phyloP scores from a whole-genome alignment of 2,113 vertebrate species.

The Gracilinanus agilis region DNA sequence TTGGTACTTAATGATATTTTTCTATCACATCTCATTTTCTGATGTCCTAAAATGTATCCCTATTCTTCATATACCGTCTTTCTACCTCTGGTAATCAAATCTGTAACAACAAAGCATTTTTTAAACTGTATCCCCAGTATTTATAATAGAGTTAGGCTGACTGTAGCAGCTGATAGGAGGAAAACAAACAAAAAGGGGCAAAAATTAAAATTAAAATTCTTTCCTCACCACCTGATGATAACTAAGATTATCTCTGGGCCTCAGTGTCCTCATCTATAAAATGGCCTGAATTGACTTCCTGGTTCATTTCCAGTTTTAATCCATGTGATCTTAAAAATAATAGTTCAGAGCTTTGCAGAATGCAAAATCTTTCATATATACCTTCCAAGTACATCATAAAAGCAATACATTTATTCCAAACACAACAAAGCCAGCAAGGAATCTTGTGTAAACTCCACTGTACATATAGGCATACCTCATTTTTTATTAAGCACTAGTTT shows the following conservation, averaged over 20 bases:
- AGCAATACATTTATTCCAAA: constrained; percentile 19
- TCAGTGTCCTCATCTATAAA: too few species aligned
- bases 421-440: constrained; percentile 39
- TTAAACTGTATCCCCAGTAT: constrained; percentile 46
- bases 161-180: too few species aligned
- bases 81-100: constrained; percentile 56
- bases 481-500: too few species aligned
- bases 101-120: constrained; percentile 45
- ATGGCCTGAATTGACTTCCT: not conserved
- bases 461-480: too few species aligned
- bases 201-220: not conserved
- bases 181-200: not conserved
- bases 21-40: not conserved
- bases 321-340: too few species aligned
- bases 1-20: not conserved
- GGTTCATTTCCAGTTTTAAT: not conserved
- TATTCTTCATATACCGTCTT: constrained; percentile 10
- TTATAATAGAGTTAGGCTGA: constrained; percentile 33
- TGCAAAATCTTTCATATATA: constrained; percentile 38
- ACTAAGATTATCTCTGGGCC: constrained; percentile 7
- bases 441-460: constrained; percentile 44
- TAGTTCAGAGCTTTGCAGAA: constrained; percentile 39
- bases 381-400: constrained; percentile 10
- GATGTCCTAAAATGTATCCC: constrained; percentile 28
- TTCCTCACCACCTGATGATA: constrained; percentile 21